These are phyloP conservation scores for Spizaetus ornatus DNA, from an alignment of 2,113 vertebrate genomes.

Conservation along the genomic window DNA sequence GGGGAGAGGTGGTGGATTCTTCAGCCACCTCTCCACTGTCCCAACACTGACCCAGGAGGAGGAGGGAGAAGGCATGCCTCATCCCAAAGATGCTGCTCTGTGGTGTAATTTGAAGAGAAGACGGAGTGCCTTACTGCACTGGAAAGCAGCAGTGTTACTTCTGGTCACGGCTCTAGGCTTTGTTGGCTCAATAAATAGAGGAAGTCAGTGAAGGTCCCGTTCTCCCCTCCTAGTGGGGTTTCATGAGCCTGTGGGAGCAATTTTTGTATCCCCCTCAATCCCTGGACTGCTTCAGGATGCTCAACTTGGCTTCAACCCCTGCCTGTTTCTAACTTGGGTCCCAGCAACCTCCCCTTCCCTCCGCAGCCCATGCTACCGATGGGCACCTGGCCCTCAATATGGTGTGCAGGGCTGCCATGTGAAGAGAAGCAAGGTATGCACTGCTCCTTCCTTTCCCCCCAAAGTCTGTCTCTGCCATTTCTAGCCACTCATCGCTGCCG, in stretches of 20 bases:
- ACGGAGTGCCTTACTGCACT: background rate
- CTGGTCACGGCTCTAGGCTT: background rate
- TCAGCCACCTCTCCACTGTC: background rate
- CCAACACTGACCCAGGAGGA: background rate
- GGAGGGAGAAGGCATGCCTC: background rate
- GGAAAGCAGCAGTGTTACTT: background rate
- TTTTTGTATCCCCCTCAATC: background rate
- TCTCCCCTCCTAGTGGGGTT: background rate
- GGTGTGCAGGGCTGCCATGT: background rate
- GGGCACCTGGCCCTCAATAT: background rate
- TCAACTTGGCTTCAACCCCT: background rate
- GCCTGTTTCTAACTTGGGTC: background rate
- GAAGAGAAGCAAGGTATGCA: background rate
- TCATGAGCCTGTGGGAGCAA: background rate
- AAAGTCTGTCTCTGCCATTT: background rate
- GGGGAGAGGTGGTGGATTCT: background rate
- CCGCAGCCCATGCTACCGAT: background rate
- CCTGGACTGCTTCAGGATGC: background rate
- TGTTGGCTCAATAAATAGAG: background rate
- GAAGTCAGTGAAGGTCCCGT: background rate
- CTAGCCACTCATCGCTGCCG: fast-evolving
- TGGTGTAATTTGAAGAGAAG: background rate
- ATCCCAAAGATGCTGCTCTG: background rate
- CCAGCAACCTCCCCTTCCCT: background rate
- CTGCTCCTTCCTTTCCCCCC: background rate